A percentile compares a stretch with the other conserved stretches of the same genome.
Evolutionary conservation across 23 tunicate genomes (phyloP).

Genomic region (Styela plicata): DNA sequence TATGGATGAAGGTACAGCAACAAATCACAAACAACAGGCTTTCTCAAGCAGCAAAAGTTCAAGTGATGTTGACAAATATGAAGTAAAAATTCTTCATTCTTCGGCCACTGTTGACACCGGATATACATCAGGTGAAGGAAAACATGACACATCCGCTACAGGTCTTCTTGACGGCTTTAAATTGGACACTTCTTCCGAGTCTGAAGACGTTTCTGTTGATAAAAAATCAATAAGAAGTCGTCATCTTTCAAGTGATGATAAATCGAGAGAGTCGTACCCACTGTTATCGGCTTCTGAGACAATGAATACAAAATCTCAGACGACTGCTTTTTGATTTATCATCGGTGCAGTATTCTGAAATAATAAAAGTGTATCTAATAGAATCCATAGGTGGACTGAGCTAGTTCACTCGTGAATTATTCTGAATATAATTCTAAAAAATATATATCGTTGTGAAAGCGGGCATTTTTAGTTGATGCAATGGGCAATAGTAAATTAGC

Average conservation of each 20-base stretch:
- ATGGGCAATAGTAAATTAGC: no score
- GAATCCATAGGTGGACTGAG: no score
- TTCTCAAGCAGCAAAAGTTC: constrained; percentile 11
- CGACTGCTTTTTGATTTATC: background rate
- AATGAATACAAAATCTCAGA: background rate
- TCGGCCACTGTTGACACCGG: background rate
- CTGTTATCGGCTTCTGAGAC: constrained; percentile 2
- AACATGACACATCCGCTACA: background rate
- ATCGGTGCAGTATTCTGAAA: no score
- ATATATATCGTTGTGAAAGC: no score
- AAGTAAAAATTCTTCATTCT: background rate
- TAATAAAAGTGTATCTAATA: no score
- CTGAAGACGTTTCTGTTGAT: background rate
- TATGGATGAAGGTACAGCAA: constrained; percentile 4
- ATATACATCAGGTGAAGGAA: background rate
- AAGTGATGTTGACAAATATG: constrained; percentile 6
- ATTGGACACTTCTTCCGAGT: background rate
- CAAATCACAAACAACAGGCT: background rate
- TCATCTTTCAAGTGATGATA: constrained; percentile 9
- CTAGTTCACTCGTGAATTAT: no score
- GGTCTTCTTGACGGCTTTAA: background rate
- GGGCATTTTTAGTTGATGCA: no score
- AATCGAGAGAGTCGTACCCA: constrained; percentile 7
- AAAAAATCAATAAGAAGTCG: background rate
- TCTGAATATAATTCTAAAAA: no score